Evolutionary conservation across 2,113 vertebrate genomes (phyloP).

Genomic region (Uria lomvia): DNA sequence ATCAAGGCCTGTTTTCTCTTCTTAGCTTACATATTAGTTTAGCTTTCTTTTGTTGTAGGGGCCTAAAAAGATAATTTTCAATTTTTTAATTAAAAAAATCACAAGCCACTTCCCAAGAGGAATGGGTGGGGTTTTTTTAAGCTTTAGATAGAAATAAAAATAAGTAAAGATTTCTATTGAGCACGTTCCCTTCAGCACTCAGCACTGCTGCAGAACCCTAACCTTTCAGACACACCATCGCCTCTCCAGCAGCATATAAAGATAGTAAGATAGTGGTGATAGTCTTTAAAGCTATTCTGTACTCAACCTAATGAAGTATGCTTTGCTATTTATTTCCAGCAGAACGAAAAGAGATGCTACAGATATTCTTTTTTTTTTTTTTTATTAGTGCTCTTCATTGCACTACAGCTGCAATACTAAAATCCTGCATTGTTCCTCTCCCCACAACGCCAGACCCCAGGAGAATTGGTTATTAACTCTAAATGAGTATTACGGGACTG

Average conservation of each 20-base stretch:
- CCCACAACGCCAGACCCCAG: background rate
- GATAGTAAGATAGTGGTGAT: background rate
- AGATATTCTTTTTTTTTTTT: background rate
- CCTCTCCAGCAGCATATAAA: background rate
- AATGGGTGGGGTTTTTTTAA: rapidly evolving
- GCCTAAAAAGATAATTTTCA: background rate
- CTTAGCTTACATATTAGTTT: background rate
- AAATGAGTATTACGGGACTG: background rate
- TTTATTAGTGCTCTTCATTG: background rate
- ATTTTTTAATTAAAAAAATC: background rate
- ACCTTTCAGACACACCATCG: background rate
- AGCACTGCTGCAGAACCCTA: background rate
- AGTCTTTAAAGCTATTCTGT: background rate
- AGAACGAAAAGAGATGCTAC: background rate
- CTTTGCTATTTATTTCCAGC: background rate
- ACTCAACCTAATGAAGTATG: background rate
- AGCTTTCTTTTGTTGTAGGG: background rate
- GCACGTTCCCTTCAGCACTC: background rate
- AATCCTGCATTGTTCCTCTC: background rate
- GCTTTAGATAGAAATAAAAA: background rate
- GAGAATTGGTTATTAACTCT: background rate
- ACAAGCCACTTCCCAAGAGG: background rate
- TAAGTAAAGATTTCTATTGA: background rate
- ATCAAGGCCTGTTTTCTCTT: background rate
- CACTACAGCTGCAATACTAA: background rate